These are phyloP conservation scores for Idaea dimidiata DNA, from an alignment of 2,888 invertebrate species.

Conservation along the genomic window DNA sequence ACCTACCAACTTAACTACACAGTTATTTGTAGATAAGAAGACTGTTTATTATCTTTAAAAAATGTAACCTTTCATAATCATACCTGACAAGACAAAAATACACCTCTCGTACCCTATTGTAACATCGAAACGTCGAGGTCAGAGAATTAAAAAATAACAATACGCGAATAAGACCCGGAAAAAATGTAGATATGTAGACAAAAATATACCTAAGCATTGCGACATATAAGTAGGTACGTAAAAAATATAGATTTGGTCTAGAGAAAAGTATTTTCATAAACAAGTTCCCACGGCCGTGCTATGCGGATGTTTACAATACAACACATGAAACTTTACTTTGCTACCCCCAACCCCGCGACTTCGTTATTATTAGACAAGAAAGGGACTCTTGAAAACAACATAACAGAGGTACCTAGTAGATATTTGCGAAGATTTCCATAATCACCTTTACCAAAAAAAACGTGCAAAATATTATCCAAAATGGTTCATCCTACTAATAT, in stretches of 20 bases:
- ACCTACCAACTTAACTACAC: too few species aligned
- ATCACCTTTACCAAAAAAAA: background rate
- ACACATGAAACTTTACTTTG: conserved; percentile 23
- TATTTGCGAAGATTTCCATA: background rate
- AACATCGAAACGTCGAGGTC: too few species aligned
- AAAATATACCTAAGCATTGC: background rate
- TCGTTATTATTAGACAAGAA: conserved; percentile 8
- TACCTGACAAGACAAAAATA: too few species aligned
- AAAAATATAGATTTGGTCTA: background rate
- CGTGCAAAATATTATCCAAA: too few species aligned
- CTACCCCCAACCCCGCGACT: conserved; percentile 18
- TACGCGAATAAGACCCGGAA: too few species aligned
- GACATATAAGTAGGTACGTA: background rate
- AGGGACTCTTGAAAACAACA: background rate
- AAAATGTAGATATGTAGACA: too few species aligned
- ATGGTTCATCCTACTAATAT: too few species aligned
- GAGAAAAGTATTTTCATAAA: conserved; percentile 3
- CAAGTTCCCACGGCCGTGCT: conserved; percentile 37
- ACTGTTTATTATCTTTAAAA: too few species aligned
- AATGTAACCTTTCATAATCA: too few species aligned
- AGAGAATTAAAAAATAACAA: too few species aligned
- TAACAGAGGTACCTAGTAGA: background rate
- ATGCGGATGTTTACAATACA: conserved; percentile 41
- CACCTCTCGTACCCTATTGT: too few species aligned
- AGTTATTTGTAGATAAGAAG: too few species aligned